Conservation (phyloP, 1,140 invertebrate genomes). For the Pseudobourletiella spinata region DNA sequence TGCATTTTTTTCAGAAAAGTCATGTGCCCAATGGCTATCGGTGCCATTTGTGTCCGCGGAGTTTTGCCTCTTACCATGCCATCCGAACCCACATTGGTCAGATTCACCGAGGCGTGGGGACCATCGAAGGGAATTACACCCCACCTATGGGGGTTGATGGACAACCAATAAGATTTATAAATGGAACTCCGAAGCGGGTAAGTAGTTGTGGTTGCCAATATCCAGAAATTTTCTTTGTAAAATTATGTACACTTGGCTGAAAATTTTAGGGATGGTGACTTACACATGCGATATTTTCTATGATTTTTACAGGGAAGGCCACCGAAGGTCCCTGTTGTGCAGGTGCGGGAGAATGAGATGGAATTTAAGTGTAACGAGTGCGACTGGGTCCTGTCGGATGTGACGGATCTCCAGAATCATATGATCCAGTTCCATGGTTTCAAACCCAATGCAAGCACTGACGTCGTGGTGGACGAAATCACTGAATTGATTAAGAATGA, state of each 20-base stretch:
- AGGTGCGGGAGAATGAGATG: too few relatives aligned
- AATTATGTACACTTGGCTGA: too few relatives aligned
- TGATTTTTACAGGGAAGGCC: too few relatives aligned
- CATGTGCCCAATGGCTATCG: not conserved
- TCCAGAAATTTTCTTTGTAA: too few relatives aligned
- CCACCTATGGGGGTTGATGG: too few relatives aligned
- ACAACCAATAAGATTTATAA: too few relatives aligned
- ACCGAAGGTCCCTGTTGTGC: too few relatives aligned
- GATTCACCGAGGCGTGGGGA: not conserved
- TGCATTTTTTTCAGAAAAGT: constrained; percentile 3
- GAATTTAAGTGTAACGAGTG: constrained; percentile 6
- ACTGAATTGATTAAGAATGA: constrained; percentile 1
- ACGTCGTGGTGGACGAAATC: not conserved
- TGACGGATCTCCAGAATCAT: constrained; percentile 3
- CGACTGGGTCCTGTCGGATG: not conserved
- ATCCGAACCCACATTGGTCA: not conserved
- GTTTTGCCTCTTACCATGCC: not conserved
- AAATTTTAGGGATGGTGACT: too few relatives aligned
- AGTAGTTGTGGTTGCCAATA: too few relatives aligned
- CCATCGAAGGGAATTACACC: not conserved
- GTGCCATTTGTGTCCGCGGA: not conserved
- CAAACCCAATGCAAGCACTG: not conserved
- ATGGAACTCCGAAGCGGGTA: too few relatives aligned
- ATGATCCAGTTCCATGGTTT: constrained; percentile 1
- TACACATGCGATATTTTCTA: too few relatives aligned